Evolutionary conservation across 2,113 vertebrate genomes (phyloP), one percentile per base, ranked within the genome.

Genomic region (Acanthisitta chloris): DNA sequence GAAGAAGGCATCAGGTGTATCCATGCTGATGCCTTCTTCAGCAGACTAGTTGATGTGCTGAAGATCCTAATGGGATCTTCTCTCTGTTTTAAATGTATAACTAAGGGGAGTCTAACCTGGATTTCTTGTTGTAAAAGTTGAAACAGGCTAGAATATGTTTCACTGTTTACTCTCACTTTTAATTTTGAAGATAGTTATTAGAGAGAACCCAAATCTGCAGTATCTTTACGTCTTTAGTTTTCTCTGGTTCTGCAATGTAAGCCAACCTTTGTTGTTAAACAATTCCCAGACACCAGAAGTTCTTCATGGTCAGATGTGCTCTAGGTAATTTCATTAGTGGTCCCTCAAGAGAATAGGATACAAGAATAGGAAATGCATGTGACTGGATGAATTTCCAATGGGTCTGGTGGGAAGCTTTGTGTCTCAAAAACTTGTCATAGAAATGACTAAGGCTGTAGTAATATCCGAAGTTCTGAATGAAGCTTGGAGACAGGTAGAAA

Each of bases 351-450:
- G 28, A 77, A 24, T 2, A 10, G 18, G 9, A 25, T 48, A n/a
- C 5, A 76, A 54, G 66, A 52, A 57, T 57, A 43, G 28, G 4
- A 59, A 81, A 62, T 36, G 3, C 0, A 0, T 33, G 15, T 57
- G 25, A 20, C 34, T 62, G 46, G 21, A 10, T 59, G 61, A 85
- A 38, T 54, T 81, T 79, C 48, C 26, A 36, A 29, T 59, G 19
- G 9, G 17, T 8, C 21, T 49, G 8, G 12, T 46, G 55, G 36
- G 36, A 73, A 61, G 12, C 6, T 43, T n/a, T 73, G 14, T 3
- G 10, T 33, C 29, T 71, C 29, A 72, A 34, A 38, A 74, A 45
- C 10, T 42, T 55, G 12, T 40, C 12, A 20, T 2, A 52, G 28
- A 80, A 80, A 72, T 59, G 0, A 61, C 1, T 52, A 80, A 69